These are phyloP conservation scores for Propithecus deckenii DNA, from an alignment of 2,797 vertebrate species.

Conservation along the genomic window DNA sequence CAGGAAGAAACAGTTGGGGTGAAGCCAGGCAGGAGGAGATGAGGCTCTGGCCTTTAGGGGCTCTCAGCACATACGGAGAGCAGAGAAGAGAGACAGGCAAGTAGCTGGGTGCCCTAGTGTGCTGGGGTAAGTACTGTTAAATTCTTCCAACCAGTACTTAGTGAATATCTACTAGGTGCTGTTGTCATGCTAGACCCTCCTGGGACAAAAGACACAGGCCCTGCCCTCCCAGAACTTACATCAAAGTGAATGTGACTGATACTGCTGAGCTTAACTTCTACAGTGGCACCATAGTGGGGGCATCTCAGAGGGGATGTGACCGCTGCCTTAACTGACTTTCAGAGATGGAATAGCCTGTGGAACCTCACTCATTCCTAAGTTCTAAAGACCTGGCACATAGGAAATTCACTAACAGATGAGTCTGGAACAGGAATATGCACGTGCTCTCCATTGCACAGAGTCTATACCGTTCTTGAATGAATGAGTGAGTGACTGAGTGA, in stretches of 20 bases:
- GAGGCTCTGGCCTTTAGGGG: rapidly evolving
- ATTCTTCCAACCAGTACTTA: not conserved
- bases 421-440: rapidly evolving
- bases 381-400: not conserved
- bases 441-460: not conserved
- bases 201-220: too few species aligned
- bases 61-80: rapidly evolving
- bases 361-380: not conserved
- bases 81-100: not conserved
- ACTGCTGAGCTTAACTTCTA: rapidly evolving
- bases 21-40: not conserved
- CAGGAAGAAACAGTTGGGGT: rapidly evolving
- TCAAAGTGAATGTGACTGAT: not conserved
- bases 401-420: not conserved
- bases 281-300: rapidly evolving
- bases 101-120: not conserved
- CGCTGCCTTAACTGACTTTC: not conserved
- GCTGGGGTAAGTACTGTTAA: not conserved
- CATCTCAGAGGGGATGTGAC: rapidly evolving
- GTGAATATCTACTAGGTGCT: rapidly evolving
- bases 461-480: not conserved
- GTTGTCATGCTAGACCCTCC: not conserved
- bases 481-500: too few species aligned
- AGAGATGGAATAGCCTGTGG: not conserved
- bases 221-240: not conserved